phyloP scores from a whole-genome alignment of 2,113 vertebrate genomes.

The Ophiodon elongatus region DNA sequence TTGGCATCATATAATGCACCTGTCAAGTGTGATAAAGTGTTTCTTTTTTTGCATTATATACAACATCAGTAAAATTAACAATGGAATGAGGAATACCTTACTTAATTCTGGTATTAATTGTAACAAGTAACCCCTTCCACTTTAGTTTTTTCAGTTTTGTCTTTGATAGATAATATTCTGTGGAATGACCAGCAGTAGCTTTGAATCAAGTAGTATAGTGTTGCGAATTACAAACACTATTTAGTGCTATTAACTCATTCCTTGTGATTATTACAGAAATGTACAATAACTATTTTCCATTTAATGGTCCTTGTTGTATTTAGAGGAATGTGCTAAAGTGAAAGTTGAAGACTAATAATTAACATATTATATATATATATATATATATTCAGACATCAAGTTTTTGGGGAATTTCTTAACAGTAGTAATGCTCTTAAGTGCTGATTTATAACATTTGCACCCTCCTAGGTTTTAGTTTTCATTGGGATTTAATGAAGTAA shows the following conservation, averaged over 20 bases:
- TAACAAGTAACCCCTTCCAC: neutral
- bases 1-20: neutral
- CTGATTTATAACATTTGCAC: neutral
- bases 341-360: neutral
- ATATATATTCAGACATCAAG: neutral
- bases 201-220: neutral
- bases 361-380: too few species aligned
- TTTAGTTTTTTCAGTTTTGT: conserved; percentile 5
- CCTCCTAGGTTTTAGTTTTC: neutral
- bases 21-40: neutral
- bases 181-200: neutral
- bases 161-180: conserved; percentile 19
- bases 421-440: neutral
- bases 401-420: too few species aligned
- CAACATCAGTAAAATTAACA: neutral
- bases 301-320: neutral
- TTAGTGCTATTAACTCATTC: neutral
- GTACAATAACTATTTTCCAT: neutral
- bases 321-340: neutral
- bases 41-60: neutral
- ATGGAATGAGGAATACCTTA: too few species aligned
- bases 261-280: neutral
- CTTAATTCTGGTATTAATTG: neutral
- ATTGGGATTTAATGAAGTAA: neutral
- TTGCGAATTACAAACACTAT: neutral